Conservation (phyloP, 1,140 invertebrate species). For the Pseudoatta argentina region DNA sequence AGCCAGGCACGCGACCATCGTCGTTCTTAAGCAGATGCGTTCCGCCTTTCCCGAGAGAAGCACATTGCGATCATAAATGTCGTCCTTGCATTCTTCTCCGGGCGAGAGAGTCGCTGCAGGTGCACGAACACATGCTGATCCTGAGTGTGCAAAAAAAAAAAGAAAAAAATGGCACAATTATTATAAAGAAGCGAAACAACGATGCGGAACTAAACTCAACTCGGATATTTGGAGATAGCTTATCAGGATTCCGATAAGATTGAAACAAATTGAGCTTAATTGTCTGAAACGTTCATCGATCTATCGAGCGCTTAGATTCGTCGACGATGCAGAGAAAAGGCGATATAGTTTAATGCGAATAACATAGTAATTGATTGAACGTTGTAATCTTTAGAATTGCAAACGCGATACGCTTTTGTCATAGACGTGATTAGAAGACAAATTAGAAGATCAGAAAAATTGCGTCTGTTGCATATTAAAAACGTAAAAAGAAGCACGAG, state of each 20-base stretch:
- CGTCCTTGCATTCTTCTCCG: constrained; percentile 1
- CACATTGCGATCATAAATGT: constrained; percentile 12
- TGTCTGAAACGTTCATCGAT: not conserved
- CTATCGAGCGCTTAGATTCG: constrained; percentile 5
- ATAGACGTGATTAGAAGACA: not conserved
- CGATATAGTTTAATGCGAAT: constrained; percentile 2
- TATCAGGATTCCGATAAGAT: not conserved
- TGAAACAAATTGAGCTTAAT: constrained; percentile 34
- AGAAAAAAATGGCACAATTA: not conserved
- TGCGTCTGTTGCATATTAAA: not conserved
- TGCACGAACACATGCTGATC: constrained; percentile 44
- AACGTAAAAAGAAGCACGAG: not conserved
- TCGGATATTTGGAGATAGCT: constrained; percentile 1
- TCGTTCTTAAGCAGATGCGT: constrained; percentile 71
- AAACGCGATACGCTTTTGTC: not conserved
- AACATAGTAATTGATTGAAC: not conserved
- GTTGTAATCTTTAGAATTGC: not conserved
- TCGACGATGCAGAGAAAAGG: not conserved
- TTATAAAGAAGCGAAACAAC: not conserved
- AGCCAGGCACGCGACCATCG: constrained; percentile 78
- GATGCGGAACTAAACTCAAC: not conserved
- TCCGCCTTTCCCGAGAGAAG: constrained; percentile 12
- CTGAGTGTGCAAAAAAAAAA: not conserved
- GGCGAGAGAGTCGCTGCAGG: not conserved
- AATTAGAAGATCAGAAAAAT: constrained; percentile 4